A percentile compares a stretch with the other conserved stretches of the same genome.
phyloP scores from a whole-genome alignment of 92 coral and sea anemone species.

The Porites divaricata region DNA sequence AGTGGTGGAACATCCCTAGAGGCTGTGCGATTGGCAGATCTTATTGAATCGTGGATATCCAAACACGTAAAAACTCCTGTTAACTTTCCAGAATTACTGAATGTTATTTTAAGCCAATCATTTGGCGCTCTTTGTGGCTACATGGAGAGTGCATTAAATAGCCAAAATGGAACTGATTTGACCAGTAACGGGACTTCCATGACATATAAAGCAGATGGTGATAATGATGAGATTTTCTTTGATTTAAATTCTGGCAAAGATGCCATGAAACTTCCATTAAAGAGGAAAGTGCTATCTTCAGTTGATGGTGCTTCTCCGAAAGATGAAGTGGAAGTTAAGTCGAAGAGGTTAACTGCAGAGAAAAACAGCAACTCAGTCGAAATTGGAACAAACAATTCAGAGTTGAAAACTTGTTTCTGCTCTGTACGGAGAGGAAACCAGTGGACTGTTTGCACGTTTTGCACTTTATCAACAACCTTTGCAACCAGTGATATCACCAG shows the following conservation, averaged over 20 bases:
- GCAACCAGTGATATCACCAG: not conserved
- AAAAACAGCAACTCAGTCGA: not conserved
- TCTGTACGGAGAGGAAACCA: slow-evolving; percentile 81
- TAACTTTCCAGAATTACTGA: slow-evolving; percentile 68
- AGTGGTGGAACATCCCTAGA: slow-evolving; percentile 83
- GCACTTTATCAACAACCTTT: slow-evolving; percentile 6
- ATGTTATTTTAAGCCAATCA: slow-evolving; percentile 72
- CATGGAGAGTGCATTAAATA: slow-evolving; percentile 37
- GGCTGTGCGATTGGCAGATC: slow-evolving; percentile 78
- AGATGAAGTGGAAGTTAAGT: not conserved
- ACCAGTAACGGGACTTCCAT: not conserved
- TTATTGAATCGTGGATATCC: slow-evolving; percentile 73
- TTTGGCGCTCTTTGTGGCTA: slow-evolving; percentile 74
- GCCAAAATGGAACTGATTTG: not conserved
- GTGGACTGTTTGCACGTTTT: slow-evolving; percentile 50
- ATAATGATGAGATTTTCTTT: not conserved
- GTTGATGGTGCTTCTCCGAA: not conserved
- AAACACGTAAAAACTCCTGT: slow-evolving; percentile 24
- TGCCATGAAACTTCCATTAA: not conserved
- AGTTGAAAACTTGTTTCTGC: slow-evolving; percentile 59
- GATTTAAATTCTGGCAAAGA: not conserved
- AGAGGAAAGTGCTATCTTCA: slow-evolving; percentile 3
- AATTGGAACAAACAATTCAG: not conserved
- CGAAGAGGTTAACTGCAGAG: not conserved
- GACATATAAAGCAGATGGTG: not conserved